Conservation (phyloP, 2,888 invertebrate genomes). For the Scaptomyza reducta region DNA sequence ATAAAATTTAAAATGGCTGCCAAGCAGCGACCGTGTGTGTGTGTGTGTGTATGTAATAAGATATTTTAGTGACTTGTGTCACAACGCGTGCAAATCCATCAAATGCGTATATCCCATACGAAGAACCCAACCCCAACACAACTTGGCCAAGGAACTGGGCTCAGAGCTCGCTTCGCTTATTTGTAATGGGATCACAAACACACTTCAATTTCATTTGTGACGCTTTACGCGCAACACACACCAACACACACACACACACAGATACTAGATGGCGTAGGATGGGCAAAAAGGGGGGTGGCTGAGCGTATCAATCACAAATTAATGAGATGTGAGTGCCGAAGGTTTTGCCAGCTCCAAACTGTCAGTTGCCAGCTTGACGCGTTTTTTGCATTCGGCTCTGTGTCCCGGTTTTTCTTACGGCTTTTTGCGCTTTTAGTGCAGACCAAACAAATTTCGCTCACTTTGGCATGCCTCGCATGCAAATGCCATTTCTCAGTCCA, state of each 20-base stretch:
- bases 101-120: constrained; percentile 67
- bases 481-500: constrained; percentile 77
- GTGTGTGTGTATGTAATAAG: constrained; percentile 70
- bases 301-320: constrained; percentile 82
- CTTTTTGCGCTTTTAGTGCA: constrained; percentile 69
- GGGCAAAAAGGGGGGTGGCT: constrained; percentile 17
- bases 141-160: constrained; percentile 29
- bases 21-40: constrained; percentile 37
- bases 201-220: constrained; percentile 81
- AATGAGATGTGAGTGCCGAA: constrained; percentile 83
- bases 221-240: constrained; percentile 79
- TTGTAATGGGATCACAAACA: constrained; percentile 82
- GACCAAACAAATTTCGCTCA: constrained; percentile 67
- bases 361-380: constrained; percentile 64
- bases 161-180: constrained; percentile 55
- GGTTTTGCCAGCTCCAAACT: constrained; percentile 56
- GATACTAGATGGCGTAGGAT: not conserved
- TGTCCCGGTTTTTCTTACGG: constrained; percentile 30
- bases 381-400: constrained; percentile 17
- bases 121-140: constrained; percentile 9
- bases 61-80: constrained; percentile 83
- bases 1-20: constrained; percentile 74
- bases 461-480: constrained; percentile 72
- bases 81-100: constrained; percentile 82
- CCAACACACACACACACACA: constrained; percentile 37